Conservation (phyloP, 2,888 invertebrate genomes). For the Zootermopsis nevadensis region DNA sequence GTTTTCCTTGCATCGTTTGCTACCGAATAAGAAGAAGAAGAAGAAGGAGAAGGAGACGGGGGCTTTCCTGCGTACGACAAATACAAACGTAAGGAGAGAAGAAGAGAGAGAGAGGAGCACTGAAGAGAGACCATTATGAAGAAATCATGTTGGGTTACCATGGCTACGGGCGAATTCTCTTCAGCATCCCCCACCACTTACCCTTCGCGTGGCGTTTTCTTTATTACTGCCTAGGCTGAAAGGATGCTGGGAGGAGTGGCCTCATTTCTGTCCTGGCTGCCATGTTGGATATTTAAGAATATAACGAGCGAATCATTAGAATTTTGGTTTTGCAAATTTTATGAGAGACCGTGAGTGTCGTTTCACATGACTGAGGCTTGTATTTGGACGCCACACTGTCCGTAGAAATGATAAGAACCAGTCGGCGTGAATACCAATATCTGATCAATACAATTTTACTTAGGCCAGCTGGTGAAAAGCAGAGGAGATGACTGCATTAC, state of each 20-base stretch:
- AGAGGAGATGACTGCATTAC: too few species aligned
- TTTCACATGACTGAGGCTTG: too few species aligned
- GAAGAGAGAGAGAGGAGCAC: constrained; percentile 39
- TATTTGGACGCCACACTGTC: too few species aligned
- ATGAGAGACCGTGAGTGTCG: not conserved
- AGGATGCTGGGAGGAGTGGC: constrained; percentile 48
- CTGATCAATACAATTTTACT: too few species aligned
- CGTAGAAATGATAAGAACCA: too few species aligned
- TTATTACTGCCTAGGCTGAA: constrained; percentile 50
- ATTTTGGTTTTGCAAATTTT: not conserved
- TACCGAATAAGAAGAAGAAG: constrained; percentile 28
- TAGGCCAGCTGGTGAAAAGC: too few species aligned
- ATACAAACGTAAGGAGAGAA: constrained; percentile 24
- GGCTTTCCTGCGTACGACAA: constrained; percentile 34
- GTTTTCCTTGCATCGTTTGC: constrained; percentile 47
- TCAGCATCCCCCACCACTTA: constrained; percentile 33
- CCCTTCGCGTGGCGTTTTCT: constrained; percentile 43
- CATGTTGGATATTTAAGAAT: constrained; percentile 44
- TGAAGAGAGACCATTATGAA: constrained; percentile 47
- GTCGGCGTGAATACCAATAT: too few species aligned
- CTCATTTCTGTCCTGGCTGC: constrained; percentile 41
- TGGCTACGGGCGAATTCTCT: constrained; percentile 43
- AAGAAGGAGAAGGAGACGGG: constrained; percentile 19
- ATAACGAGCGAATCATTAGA: not conserved
- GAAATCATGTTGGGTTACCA: constrained; percentile 51